Percentiles rank a stretch among this genome's conserved stretches.
These are phyloP conservation scores for Anoura caudifer DNA, from an alignment of 2,113 vertebrate species.

Conservation along the genomic window DNA sequence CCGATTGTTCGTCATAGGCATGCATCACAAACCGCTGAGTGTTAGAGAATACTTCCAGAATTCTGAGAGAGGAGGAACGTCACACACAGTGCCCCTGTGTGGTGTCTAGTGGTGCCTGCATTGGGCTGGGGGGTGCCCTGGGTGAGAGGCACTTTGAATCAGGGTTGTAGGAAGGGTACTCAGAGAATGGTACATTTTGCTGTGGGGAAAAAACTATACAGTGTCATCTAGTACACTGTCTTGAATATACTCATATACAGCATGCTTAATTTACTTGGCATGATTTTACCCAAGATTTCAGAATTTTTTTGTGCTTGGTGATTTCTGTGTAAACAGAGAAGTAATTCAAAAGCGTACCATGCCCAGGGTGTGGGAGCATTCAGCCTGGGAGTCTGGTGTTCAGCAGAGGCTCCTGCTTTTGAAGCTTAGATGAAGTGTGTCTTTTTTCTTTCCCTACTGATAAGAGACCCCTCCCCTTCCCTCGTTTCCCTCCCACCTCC, in stretches of 20 bases:
- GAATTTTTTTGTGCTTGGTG: background rate
- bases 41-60: background rate
- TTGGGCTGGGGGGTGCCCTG: fast-evolving
- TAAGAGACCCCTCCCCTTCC: background rate
- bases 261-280: background rate
- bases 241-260: background rate
- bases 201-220: too few species aligned
- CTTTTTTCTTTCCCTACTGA: background rate
- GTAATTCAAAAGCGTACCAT: background rate
- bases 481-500: background rate
- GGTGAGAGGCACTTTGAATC: background rate
- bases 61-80: background rate
- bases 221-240: background rate
- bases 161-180: background rate
- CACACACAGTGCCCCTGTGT: fast-evolving
- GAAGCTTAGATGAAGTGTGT: background rate
- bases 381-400: background rate
- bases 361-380: background rate
- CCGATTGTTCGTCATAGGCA: fast-evolving
- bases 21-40: background rate
- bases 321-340: background rate
- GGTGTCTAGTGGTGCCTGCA: fast-evolving
- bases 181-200: background rate
- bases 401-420: background rate
- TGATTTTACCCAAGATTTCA: background rate